Evolutionary conservation across 2,113 vertebrate species (phyloP).

Genomic region (Corythoichthys haematopterus): DNA sequence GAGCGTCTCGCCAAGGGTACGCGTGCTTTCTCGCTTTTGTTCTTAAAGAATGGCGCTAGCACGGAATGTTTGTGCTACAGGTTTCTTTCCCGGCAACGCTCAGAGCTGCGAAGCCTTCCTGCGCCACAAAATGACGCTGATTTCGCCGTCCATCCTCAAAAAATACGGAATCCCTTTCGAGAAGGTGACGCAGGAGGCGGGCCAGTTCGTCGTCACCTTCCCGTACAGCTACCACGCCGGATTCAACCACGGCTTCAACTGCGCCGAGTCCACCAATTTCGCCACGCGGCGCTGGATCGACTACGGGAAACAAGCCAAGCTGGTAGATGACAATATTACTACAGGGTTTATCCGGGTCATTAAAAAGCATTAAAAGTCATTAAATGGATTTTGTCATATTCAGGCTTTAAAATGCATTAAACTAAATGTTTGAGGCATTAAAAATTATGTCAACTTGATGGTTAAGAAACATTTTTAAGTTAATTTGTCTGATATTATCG

Average conservation of each 20-base stretch:
- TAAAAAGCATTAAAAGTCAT: no score
- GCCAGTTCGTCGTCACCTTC: conserved; percentile 95
- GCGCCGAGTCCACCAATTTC: conserved; percentile 95
- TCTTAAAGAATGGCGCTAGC: no score
- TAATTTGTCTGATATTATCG: no score
- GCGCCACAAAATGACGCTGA: conserved; percentile 97
- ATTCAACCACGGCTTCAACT: conserved; percentile 99
- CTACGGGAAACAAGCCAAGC: conserved; percentile 89
- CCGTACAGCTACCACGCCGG: conserved; percentile 93
- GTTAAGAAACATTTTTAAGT: no score
- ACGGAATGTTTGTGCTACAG: conserved; percentile 56
- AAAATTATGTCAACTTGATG: no score
- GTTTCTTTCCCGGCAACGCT: conserved; percentile 97
- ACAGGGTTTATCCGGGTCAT: no score
- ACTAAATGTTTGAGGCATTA: no score
- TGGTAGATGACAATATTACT: conserved; percentile 66
- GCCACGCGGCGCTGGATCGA: conserved; percentile 95
- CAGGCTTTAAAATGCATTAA: no score
- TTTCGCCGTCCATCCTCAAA: conserved; percentile 92
- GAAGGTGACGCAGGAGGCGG: conserved; percentile 95
- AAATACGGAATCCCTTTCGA: conserved; percentile 95
- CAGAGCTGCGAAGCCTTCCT: conserved; percentile 96
- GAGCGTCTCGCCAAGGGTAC: conserved; percentile 95
- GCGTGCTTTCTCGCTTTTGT: background rate
- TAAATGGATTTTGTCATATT: no score